Evolutionary conservation across 2,888 invertebrate species (phyloP).

Genomic region (Himalopsyche anomala): DNA sequence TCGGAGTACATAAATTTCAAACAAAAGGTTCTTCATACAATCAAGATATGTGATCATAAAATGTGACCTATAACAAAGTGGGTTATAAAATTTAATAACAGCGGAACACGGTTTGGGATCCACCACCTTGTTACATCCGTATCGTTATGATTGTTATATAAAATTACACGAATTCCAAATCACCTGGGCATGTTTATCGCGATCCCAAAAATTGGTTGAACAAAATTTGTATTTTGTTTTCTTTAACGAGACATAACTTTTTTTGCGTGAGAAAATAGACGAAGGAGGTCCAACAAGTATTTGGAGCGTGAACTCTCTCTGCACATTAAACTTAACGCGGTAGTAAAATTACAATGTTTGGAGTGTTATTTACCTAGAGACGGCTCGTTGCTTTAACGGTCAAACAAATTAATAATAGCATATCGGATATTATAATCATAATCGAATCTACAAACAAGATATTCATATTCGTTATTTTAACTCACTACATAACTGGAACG

Average conservation of each 20-base stretch:
- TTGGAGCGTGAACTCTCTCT: conserved; percentile 36
- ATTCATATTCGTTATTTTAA: too few species aligned
- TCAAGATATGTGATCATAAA: too few species aligned
- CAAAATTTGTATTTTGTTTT: conserved; percentile 42
- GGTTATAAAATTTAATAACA: conserved; percentile 50
- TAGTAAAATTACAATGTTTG: conserved; percentile 23
- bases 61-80: conserved; percentile 1
- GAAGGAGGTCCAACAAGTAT: conserved; percentile 30
- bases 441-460: too few species aligned
- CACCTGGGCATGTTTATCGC: conserved; percentile 57
- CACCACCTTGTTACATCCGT: conserved; percentile 13
- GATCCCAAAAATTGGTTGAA: conserved; percentile 47
- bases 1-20: too few species aligned
- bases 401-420: conserved; percentile 10
- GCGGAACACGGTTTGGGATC: conserved; percentile 8
- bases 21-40: too few species aligned
- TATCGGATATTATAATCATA: neutral
- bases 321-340: conserved; percentile 16
- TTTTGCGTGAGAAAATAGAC: conserved; percentile 42
- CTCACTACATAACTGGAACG: too few species aligned
- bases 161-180: conserved; percentile 60
- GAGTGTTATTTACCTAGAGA: conserved; percentile 35
- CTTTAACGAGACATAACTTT: conserved; percentile 30
- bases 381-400: conserved; percentile 24
- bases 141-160: conserved; percentile 41